Evolutionary conservation across 2,888 invertebrate species (phyloP).

Genomic region (Diloba caeruleocephala): DNA sequence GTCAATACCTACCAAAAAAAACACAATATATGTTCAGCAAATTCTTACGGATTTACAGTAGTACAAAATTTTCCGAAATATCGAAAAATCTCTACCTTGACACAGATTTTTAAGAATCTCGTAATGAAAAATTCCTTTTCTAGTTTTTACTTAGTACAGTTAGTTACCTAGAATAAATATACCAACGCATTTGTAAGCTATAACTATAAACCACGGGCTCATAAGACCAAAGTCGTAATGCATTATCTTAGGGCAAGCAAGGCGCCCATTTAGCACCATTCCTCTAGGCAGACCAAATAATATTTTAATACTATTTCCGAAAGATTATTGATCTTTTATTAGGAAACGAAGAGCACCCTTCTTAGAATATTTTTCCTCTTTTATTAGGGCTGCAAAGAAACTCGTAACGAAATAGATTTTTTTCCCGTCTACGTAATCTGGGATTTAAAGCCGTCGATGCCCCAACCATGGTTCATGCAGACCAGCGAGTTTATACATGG

Average conservation of each 20-base stretch:
- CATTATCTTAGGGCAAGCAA: slow-evolving; percentile 4
- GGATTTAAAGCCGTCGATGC: slow-evolving; percentile 31
- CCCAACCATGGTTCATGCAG: too few relatives aligned
- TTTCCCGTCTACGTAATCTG: slow-evolving; percentile 37
- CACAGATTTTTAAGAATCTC: too few relatives aligned
- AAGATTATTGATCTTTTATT: slow-evolving; percentile 44
- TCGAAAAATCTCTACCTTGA: too few relatives aligned
- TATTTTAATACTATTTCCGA: slow-evolving; percentile 30
- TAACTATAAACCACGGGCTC: slow-evolving; percentile 14
- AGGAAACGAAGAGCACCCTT: slow-evolving; percentile 6
- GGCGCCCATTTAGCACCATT: slow-evolving; percentile 1
- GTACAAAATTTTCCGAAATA: too few relatives aligned
- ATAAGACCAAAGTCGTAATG: slow-evolving; percentile 22
- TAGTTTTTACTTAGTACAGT: too few relatives aligned
- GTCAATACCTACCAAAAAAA: too few relatives aligned
- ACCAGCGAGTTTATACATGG: too few relatives aligned
- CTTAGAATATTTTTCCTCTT: slow-evolving; percentile 25
- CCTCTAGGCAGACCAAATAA: slow-evolving; percentile 23
- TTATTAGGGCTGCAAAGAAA: slow-evolving; percentile 26
- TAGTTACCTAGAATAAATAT: slow-evolving; percentile 11
- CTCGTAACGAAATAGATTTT: slow-evolving; percentile 37
- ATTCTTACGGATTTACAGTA: too few relatives aligned
- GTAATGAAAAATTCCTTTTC: too few relatives aligned
- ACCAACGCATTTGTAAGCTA: slow-evolving; percentile 1
- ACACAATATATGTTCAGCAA: too few relatives aligned